Percentiles rank a stretch among this genome's conserved stretches.
Evolutionary conservation across 1,140 invertebrate genomes (phyloP).

Genomic region (Battus philenor): DNA sequence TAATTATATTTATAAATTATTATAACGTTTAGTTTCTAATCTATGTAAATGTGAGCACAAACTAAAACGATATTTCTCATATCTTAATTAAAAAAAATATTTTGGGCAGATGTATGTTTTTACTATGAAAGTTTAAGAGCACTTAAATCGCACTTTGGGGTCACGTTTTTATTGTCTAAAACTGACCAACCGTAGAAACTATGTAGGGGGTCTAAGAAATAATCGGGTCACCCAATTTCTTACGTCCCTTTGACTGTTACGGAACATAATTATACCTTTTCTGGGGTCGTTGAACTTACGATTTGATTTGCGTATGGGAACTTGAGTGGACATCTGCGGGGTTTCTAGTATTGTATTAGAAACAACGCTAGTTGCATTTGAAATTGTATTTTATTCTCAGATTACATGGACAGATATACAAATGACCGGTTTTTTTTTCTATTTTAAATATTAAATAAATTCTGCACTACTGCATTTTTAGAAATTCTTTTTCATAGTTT

Average conservation of each 20-base stretch:
- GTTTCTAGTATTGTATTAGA: slow-evolving; percentile 36
- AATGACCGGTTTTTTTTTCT: slow-evolving; percentile 2
- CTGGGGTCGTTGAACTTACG: slow-evolving; percentile 60
- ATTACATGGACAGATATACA: neutral
- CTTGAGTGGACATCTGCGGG: slow-evolving; percentile 62
- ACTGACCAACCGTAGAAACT: slow-evolving; percentile 62
- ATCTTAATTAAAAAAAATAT: no score
- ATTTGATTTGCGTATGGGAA: slow-evolving; percentile 46
- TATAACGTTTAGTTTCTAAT: no score
- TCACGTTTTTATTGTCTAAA: slow-evolving; percentile 52
- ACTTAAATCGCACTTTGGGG: slow-evolving; percentile 30
- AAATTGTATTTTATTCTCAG: slow-evolving; percentile 12
- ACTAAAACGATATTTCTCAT: no score
- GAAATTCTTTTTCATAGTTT: no score
- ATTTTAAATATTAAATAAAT: no score
- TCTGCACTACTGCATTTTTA: no score
- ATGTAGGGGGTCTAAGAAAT: slow-evolving; percentile 49
- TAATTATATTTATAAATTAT: no score
- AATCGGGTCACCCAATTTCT: slow-evolving; percentile 63
- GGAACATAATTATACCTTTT: slow-evolving; percentile 61
- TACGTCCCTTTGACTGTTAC: slow-evolving; percentile 45
- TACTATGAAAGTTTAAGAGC: slow-evolving; percentile 26
- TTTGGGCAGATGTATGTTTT: slow-evolving; percentile 35
- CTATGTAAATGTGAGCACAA: no score
- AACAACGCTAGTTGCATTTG: slow-evolving; percentile 23